phyloP scores from a whole-genome alignment of 2,888 invertebrate species.

The Disparrhopalites patrizii region DNA sequence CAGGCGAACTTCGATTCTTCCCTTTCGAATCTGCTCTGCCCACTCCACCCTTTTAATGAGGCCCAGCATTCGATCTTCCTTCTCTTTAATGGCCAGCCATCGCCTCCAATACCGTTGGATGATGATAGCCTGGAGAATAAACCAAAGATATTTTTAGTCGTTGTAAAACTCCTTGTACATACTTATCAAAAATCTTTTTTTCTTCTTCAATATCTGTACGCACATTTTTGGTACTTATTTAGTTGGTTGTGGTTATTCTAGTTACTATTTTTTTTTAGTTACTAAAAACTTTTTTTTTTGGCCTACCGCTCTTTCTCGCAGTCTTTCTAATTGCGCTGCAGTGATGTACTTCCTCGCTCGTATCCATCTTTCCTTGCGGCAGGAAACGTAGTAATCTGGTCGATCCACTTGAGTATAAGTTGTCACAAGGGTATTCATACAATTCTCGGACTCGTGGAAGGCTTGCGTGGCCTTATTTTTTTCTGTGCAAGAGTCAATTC shows the following conservation, averaged over 20 bases:
- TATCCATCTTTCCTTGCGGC: slow-evolving; percentile 26
- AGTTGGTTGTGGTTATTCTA: too few relatives aligned
- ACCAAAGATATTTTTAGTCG: too few relatives aligned
- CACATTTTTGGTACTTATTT: too few relatives aligned
- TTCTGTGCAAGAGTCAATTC: background rate
- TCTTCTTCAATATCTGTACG: too few relatives aligned
- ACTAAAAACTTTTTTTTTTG: too few relatives aligned
- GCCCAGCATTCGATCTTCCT: slow-evolving; percentile 35
- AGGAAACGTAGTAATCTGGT: slow-evolving; percentile 34
- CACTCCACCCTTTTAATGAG: slow-evolving; percentile 41
- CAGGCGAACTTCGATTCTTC: slow-evolving; percentile 39
- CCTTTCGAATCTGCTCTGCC: slow-evolving; percentile 44
- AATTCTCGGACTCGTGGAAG: slow-evolving; percentile 27
- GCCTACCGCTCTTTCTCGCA: slow-evolving; percentile 30
- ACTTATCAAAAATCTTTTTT: too few relatives aligned
- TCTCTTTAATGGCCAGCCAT: slow-evolving; percentile 40
- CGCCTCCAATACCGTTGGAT: slow-evolving; percentile 47
- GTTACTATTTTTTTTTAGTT: too few relatives aligned
- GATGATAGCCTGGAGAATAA: slow-evolving; percentile 30
- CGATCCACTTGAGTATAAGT: slow-evolving; percentile 43
- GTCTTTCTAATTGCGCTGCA: slow-evolving; percentile 26
- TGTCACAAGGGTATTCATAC: slow-evolving; percentile 34
- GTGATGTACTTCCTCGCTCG: slow-evolving; percentile 31
- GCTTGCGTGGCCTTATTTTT: slow-evolving; percentile 10
- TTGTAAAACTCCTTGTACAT: too few relatives aligned